phyloP scores from a whole-genome alignment of 1,140 invertebrate genomes.

The Pseudoatta argentina region DNA sequence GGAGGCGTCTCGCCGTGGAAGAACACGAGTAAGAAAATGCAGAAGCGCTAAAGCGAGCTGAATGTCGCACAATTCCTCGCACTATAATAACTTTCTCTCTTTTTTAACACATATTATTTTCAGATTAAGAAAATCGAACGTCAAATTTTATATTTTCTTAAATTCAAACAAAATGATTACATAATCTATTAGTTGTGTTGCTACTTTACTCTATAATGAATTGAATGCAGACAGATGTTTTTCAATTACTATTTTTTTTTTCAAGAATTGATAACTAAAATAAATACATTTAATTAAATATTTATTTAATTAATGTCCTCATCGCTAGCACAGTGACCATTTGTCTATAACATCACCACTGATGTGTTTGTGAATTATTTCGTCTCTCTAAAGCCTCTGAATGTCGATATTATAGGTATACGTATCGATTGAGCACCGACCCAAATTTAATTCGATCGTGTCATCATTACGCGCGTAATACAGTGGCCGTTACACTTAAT shows the following conservation, averaged over 20 bases:
- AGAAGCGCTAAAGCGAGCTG: slow-evolving; percentile 43
- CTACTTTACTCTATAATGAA: neutral
- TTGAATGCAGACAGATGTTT: neutral
- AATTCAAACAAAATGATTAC: neutral
- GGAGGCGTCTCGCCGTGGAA: slow-evolving; percentile 66
- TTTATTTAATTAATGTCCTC: no score
- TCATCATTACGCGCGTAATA: slow-evolving; percentile 52
- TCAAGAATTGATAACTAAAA: neutral
- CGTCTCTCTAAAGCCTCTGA: slow-evolving; percentile 6
- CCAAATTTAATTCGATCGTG: slow-evolving; percentile 56
- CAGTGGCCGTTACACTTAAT: slow-evolving; percentile 56
- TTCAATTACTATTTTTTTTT: neutral
- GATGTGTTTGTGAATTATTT: neutral
- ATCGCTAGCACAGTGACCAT: neutral
- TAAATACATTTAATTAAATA: neutral
- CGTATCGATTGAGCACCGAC: slow-evolving; percentile 23
- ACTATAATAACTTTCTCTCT: slow-evolving; percentile 21
- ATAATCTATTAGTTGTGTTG: neutral
- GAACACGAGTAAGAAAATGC: slow-evolving; percentile 63
- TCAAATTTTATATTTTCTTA: neutral
- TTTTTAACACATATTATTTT: neutral
- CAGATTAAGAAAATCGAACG: neutral
- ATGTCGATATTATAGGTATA: neutral
- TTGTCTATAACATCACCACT: no score
- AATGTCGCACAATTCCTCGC: slow-evolving; percentile 34